Evolutionary conservation across 1,140 invertebrate species (phyloP).

Genomic region (Meloidogyne exigua): DNA sequence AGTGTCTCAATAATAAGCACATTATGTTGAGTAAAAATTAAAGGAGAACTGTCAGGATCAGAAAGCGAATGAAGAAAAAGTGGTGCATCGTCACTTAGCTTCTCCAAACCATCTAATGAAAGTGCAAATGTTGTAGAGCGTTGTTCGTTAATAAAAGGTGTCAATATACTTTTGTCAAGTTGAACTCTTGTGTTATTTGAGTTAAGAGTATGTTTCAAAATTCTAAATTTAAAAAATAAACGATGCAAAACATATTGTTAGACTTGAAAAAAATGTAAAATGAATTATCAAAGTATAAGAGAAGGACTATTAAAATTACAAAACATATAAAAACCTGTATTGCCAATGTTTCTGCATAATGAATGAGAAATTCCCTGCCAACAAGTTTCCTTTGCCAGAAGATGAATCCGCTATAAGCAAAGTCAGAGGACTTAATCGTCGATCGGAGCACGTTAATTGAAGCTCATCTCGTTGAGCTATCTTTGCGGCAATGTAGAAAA

Average conservation of each 20-base stretch:
- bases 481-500: not conserved
- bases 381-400: not conserved
- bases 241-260: no score
- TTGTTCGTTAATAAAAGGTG: not conserved
- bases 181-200: not conserved
- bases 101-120: not conserved
- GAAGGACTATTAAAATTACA: no score
- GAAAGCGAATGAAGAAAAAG: slow-evolving; percentile 21
- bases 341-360: not conserved
- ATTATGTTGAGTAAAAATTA: slow-evolving; percentile 16
- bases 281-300: no score
- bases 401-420: not conserved
- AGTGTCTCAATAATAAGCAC: slow-evolving; percentile 18
- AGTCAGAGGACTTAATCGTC: not conserved
- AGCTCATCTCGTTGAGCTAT: not conserved
- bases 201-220: not conserved
- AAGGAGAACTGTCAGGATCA: slow-evolving; percentile 20
- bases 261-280: no score
- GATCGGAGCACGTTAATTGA: not conserved
- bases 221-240: not conserved
- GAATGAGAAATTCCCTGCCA: not conserved
- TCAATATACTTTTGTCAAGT: not conserved
- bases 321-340: not conserved
- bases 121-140: not conserved
- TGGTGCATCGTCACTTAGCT: slow-evolving; percentile 1